phyloP scores from a whole-genome alignment of 2,113 vertebrate species.

The Lepus timidus region DNA sequence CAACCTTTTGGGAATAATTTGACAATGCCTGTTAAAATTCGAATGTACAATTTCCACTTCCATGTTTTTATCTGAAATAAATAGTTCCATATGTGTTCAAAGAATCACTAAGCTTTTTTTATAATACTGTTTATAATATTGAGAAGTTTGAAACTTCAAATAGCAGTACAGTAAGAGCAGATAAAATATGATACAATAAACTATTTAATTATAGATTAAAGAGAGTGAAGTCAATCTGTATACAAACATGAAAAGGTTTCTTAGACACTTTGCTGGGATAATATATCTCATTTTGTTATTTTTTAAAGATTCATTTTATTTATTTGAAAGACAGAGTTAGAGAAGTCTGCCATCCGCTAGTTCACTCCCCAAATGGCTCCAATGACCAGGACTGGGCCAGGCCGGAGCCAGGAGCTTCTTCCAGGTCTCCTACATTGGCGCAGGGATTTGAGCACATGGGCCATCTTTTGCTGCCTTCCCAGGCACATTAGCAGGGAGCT shows the following conservation, averaged over 20 bases:
- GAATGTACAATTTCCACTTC: background rate
- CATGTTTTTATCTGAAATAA: slow-evolving; percentile 45
- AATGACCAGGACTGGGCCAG: too few species aligned
- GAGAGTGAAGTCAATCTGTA: background rate
- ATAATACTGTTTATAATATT: background rate
- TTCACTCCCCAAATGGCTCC: too few species aligned
- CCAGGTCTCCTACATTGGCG: too few species aligned
- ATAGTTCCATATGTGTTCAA: background rate
- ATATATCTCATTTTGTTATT: background rate
- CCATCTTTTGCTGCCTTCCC: too few species aligned
- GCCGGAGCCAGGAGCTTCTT: too few species aligned
- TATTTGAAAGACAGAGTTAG: too few species aligned
- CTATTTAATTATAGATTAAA: background rate
- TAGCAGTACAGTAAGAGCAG: slow-evolving; percentile 11
- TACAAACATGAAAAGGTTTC: background rate
- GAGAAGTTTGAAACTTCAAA: slow-evolving; percentile 27
- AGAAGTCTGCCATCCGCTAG: too few species aligned
- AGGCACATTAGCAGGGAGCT: too few species aligned
- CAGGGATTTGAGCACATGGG: too few species aligned
- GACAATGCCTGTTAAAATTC: slow-evolving; percentile 15
- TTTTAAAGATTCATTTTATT: too few species aligned
- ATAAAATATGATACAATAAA: slow-evolving; percentile 8
- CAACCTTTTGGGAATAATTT: background rate
- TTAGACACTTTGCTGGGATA: background rate
- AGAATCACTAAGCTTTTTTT: background rate